phyloP scores from a whole-genome alignment of 2,797 vertebrate genomes.

The Euphonia xanthogaster region DNA sequence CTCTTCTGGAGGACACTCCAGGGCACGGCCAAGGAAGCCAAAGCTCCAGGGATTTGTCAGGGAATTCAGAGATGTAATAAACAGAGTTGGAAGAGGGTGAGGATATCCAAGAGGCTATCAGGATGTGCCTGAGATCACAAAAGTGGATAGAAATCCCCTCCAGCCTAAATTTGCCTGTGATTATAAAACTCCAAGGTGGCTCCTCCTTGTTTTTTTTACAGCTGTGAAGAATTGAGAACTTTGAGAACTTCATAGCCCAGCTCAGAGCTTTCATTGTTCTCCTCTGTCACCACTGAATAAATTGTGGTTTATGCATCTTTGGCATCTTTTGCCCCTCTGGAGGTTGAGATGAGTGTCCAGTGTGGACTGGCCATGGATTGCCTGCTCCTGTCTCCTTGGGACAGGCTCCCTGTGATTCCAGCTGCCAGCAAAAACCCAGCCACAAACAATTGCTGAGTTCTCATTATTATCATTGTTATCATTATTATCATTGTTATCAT shows the following conservation, averaged over 20 bases:
- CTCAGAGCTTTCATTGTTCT: not conserved
- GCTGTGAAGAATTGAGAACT: not conserved
- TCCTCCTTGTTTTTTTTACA: not conserved
- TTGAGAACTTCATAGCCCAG: not conserved
- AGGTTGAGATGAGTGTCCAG: not conserved
- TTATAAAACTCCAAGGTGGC: not conserved
- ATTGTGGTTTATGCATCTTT: not conserved
- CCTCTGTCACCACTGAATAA: not conserved
- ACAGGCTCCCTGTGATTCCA: not conserved
- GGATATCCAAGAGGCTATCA: not conserved
- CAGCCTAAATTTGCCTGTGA: not conserved
- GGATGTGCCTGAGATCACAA: not conserved
- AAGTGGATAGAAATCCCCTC: not conserved
- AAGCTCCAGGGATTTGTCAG: not conserved
- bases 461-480: not conserved
- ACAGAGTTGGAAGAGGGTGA: not conserved
- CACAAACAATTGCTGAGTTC: not conserved
- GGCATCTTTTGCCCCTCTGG: not conserved
- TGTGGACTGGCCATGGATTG: not conserved
- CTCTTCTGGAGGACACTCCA: not conserved
- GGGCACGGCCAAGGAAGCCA: not conserved
- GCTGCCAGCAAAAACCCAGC: not conserved
- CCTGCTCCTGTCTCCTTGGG: not conserved
- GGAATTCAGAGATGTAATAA: no score
- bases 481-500: rapidly evolving